Evolutionary conservation across 2,113 vertebrate genomes (phyloP).

Genomic region (Formicarius rufipectus): DNA sequence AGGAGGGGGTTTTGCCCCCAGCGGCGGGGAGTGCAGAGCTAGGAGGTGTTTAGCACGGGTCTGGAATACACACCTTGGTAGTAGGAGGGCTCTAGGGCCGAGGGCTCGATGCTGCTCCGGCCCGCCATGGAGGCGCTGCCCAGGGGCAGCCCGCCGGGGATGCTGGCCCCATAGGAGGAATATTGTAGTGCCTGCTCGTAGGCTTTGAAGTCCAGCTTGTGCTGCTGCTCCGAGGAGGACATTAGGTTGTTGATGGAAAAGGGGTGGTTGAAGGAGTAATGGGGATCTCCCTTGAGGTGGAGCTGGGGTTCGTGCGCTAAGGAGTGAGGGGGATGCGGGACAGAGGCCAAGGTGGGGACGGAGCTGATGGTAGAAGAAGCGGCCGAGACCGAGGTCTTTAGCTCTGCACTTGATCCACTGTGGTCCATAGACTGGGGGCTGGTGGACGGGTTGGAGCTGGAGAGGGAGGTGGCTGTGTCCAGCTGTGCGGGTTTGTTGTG

Average conservation of each 20-base stretch:
- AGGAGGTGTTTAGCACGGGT: slow-evolving; percentile 96
- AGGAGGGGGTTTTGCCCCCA: background rate
- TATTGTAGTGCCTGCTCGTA: slow-evolving; percentile 95
- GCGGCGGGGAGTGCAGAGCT: slow-evolving; percentile 61
- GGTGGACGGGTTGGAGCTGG: slow-evolving; percentile 74
- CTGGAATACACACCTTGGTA: slow-evolving; percentile 98
- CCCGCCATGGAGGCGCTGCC: slow-evolving; percentile 80
- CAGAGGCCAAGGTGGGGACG: slow-evolving; percentile 78
- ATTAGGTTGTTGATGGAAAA: slow-evolving; percentile 99
- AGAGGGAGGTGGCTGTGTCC: slow-evolving; percentile 76
- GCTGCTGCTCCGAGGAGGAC: slow-evolving; percentile 96
- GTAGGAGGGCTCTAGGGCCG: slow-evolving; percentile 92
- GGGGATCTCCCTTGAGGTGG: slow-evolving; percentile 93
- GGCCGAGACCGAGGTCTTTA: slow-evolving; percentile 81
- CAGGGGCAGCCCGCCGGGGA: slow-evolving; percentile 82
- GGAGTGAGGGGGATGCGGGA: slow-evolving; percentile 82
- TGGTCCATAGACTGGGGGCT: slow-evolving; percentile 83
- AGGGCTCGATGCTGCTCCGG: slow-evolving; percentile 86
- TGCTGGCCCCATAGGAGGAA: slow-evolving; percentile 84
- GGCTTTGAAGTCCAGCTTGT: slow-evolving; percentile 98
- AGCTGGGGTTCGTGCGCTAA: slow-evolving; percentile 89
- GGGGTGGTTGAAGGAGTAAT: slow-evolving; percentile 97
- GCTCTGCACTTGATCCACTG: slow-evolving; percentile 77
- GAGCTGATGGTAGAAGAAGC: slow-evolving; percentile 76
- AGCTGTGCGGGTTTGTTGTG: slow-evolving; percentile 76